phyloP scores from a whole-genome alignment of 2,797 vertebrate species.

The Peromyscus nudipes region DNA sequence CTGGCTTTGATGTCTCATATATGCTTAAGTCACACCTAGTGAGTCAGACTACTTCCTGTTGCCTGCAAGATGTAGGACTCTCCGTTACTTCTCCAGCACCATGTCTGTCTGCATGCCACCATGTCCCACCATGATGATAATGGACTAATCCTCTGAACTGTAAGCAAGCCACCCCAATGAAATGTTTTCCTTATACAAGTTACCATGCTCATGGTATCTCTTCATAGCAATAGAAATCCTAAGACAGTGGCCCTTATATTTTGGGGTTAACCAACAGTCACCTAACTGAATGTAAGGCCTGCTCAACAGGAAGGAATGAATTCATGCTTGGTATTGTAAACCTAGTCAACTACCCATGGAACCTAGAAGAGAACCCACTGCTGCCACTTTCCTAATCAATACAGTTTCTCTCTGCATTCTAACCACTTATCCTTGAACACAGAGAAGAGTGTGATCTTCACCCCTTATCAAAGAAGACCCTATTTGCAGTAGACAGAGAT shows the following conservation, averaged over 20 bases:
- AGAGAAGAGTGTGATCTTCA: neutral
- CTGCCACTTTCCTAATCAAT: too few species aligned
- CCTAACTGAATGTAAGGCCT: neutral
- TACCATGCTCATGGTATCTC: neutral
- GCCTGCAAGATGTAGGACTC: neutral
- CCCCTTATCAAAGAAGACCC: neutral
- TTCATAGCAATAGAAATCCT: neutral
- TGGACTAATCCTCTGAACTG: neutral
- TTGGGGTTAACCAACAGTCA: neutral
- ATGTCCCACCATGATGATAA: neutral
- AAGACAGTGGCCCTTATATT: neutral
- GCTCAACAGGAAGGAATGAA: neutral
- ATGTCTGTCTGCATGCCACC: neutral
- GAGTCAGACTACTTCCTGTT: neutral
- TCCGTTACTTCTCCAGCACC: neutral
- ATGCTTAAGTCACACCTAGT: neutral
- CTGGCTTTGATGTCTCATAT: neutral
- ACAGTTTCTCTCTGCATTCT: neutral
- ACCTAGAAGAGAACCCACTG: neutral
- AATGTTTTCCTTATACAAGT: neutral
- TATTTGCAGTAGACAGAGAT: neutral
- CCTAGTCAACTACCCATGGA: neutral
- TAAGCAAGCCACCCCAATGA: neutral
- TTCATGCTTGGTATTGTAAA: neutral
- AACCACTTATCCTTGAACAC: neutral